Conservation (phyloP, 2,888 invertebrate genomes). For the Tridacna gigas region DNA sequence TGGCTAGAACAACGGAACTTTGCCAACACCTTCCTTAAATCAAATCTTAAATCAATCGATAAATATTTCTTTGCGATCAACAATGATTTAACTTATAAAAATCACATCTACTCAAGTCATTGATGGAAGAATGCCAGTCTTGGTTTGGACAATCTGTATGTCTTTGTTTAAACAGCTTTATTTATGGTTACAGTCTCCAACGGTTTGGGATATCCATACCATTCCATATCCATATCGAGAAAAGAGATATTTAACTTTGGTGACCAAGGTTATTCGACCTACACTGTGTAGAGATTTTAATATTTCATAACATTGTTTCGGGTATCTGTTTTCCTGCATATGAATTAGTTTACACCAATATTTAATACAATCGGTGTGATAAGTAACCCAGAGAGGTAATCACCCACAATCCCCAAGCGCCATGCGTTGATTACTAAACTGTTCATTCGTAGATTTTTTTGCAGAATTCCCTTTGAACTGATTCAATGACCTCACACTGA, state of each 20-base stretch:
- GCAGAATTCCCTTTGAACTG: background rate
- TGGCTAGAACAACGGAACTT: background rate
- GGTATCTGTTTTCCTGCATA: conserved; percentile 12
- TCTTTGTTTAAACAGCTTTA: conserved; percentile 18
- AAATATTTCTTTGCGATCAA: conserved; percentile 9
- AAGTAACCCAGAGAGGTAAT: conserved; percentile 9
- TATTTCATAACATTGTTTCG: conserved; percentile 21
- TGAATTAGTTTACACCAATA: conserved; percentile 31
- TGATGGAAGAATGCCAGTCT: conserved; percentile 15
- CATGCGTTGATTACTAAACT: conserved; percentile 6
- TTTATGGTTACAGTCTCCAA: conserved; percentile 24
- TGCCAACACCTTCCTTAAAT: background rate
- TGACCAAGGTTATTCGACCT: no score
- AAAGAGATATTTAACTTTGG: no score
- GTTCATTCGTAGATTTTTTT: conserved; percentile 10
- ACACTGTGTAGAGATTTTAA: conserved; percentile 12
- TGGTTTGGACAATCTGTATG: conserved; percentile 20
- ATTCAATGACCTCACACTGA: background rate
- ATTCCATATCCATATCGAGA: conserved; percentile 27
- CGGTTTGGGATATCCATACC: conserved; percentile 21
- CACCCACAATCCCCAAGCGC: conserved; percentile 14
- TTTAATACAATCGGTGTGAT: conserved; percentile 18
- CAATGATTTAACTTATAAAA: conserved; percentile 14
- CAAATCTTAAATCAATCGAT: background rate
- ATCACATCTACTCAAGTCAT: conserved; percentile 1